Conservation (phyloP, 2,797 vertebrate species). For the Galago senegalensis region DNA sequence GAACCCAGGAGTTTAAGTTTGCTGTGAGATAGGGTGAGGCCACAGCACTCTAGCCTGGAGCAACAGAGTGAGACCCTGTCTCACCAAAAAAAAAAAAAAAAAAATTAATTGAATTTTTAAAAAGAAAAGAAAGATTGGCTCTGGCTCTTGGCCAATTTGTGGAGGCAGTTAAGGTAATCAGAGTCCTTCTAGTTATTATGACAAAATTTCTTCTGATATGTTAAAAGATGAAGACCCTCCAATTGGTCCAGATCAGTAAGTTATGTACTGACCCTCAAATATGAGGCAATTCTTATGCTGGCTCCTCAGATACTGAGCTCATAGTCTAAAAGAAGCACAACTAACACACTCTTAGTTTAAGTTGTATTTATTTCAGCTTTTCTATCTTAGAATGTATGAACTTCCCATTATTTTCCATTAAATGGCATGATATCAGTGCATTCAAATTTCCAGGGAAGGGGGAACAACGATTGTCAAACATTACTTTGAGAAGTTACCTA, state of each 20-base stretch:
- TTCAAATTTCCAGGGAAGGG: background rate
- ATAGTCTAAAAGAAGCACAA: background rate
- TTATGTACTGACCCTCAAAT: background rate
- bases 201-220: background rate
- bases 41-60: too few species aligned
- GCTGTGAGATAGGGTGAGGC: too few species aligned
- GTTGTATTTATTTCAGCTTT: background rate
- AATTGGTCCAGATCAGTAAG: background rate
- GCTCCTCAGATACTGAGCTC: background rate
- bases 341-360: background rate
- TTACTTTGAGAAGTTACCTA: background rate
- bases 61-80: too few species aligned
- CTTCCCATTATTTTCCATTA: background rate
- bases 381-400: background rate
- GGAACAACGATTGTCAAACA: background rate
- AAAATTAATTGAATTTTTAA: too few species aligned
- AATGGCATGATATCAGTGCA: background rate
- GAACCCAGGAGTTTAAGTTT: too few species aligned
- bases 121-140: background rate
- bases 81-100: too few species aligned
- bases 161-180: background rate
- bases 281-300: background rate
- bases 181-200: background rate
- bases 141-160: background rate
- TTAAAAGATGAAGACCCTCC: background rate